Conservation (phyloP, 2,113 vertebrate species). For the Burhinus bistriatus region DNA sequence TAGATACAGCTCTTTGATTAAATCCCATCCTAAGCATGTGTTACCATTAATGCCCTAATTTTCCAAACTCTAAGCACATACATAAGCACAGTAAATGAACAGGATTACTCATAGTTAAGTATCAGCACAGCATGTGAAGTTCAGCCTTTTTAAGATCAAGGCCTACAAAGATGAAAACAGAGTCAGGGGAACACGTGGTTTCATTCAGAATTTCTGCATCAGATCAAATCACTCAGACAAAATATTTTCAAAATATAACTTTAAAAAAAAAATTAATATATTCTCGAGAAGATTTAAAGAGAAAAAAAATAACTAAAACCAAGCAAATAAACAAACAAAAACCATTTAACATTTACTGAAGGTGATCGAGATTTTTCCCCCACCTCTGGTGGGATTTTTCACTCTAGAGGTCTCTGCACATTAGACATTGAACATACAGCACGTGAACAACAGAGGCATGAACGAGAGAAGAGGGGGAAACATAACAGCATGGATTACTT, state of each 20-base stretch:
- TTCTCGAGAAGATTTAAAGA: background rate
- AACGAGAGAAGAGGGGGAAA: background rate
- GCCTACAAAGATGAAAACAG: background rate
- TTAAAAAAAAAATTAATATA: background rate
- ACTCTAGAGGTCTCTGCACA: background rate
- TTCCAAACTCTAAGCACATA: background rate
- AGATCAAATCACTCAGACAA: background rate
- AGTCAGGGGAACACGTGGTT: background rate
- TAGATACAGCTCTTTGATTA: background rate
- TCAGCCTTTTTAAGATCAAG: conserved; percentile 30
- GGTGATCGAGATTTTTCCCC: background rate
- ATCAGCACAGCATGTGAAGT: background rate
- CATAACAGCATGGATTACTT: background rate
- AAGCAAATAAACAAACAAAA: background rate
- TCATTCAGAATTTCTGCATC: background rate
- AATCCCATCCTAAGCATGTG: background rate
- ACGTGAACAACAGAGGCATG: background rate
- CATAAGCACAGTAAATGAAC: background rate
- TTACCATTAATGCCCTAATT: background rate
- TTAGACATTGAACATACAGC: accelerated
- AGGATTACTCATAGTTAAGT: conserved; percentile 12
- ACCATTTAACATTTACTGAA: background rate
- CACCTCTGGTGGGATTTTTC: background rate
- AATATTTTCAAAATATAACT: background rate
- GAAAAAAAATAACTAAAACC: no score